phyloP scores from a whole-genome alignment of 2,113 vertebrate genomes.

The Vireo altiloquus region DNA sequence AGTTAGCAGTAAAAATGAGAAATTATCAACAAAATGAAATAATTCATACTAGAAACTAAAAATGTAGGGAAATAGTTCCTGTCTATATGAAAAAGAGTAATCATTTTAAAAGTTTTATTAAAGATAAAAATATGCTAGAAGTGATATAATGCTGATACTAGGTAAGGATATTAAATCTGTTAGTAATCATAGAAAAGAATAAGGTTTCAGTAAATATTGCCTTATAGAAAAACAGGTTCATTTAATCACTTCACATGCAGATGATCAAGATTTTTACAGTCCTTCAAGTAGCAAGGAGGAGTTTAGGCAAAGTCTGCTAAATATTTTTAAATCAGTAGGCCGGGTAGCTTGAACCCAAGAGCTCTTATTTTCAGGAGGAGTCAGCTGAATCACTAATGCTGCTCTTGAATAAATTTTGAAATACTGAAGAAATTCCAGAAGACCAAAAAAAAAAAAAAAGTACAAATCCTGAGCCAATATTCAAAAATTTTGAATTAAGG shows the following conservation, averaged over 20 bases:
- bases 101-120: background rate
- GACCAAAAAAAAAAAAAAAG: background rate
- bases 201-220: background rate
- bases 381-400: background rate
- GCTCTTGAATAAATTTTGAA: background rate
- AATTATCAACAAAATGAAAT: background rate
- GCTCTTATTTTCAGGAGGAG: background rate
- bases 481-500: background rate
- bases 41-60: background rate
- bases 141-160: background rate
- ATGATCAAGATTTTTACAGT: background rate
- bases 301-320: background rate
- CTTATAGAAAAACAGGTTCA: background rate
- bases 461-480: background rate
- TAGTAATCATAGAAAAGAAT: background rate
- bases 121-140: background rate
- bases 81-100: background rate
- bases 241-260: background rate
- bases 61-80: background rate
- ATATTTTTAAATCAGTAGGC: background rate
- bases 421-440: background rate
- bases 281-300: background rate
- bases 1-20: background rate
- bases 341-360: background rate
- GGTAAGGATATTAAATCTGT: background rate